Evolutionary conservation across 2,888 invertebrate species (phyloP), one percentile per base, ranked within the genome.

Genomic region (Lasioglossum calceatum): DNA sequence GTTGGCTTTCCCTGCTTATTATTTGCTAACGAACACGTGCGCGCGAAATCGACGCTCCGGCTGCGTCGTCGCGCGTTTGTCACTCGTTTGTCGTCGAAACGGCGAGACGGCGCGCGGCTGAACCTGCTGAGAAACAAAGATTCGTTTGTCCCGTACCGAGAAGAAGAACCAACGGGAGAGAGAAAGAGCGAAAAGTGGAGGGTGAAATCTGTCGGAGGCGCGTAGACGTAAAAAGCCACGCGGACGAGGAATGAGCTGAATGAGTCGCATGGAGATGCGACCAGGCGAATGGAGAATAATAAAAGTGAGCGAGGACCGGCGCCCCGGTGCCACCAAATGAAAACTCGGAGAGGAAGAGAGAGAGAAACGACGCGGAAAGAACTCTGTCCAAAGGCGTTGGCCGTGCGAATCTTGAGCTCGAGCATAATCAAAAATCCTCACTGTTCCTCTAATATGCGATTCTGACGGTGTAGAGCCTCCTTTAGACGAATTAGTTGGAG

Each of bases 251-350:
- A 83, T 79, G 77, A 67, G 8, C 58, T 77, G 82, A 84, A 71
- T 67, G 81, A 72, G 82, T 74, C 76, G 81, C 79, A 84, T 76
- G 75, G 71, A 78, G 80, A 74, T 77, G 87, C 75, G 87, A 71
- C 73, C 77, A 23, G 67, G 73, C 75, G 82, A 81, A 82, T 78
- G 79, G 85, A 81, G 82, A 82, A 85, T 88, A 87, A 83, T 88
- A 84, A 88, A 84, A 76, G 67, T 71, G 78, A 67, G 74, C 80
- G 73, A 84, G 78, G 72, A 78, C 79, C 74, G 76, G 81, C 72
- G 74, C 27, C 61, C 39, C 61, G 73, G 67, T 47, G 81, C 77
- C 61, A 77, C 77, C 54, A 73, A 79, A 86, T 87, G 87, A 84
- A 79, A 84, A 79, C 81, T 76, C 76, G 78, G 72, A 70, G 1